Conservation (phyloP, 2,888 invertebrate genomes). For the Protodeltote pygarga region DNA sequence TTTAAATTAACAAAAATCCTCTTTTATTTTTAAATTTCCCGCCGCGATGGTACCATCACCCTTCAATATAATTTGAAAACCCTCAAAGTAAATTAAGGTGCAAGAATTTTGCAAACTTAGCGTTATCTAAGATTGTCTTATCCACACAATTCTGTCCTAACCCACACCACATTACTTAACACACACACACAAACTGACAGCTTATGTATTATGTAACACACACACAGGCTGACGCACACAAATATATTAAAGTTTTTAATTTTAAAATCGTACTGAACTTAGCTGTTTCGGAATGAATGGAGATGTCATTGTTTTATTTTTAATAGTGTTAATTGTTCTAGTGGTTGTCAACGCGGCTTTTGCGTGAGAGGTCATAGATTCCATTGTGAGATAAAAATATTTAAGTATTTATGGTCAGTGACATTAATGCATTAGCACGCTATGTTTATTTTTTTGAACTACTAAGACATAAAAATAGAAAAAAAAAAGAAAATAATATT, state of each 20-base stretch:
- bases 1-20: too few relatives aligned
- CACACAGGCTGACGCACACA: slow-evolving; percentile 40
- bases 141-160: slow-evolving; percentile 1
- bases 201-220: slow-evolving; percentile 60
- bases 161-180: slow-evolving; percentile 34
- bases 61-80: too few relatives aligned
- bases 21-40: too few relatives aligned
- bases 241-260: slow-evolving; percentile 69
- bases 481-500: too few relatives aligned
- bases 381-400: too few relatives aligned
- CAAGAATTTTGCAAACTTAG: too few relatives aligned
- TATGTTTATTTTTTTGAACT: too few relatives aligned
- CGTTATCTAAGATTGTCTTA: not conserved
- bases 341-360: not conserved
- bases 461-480: too few relatives aligned
- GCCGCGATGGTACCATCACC: too few relatives aligned
- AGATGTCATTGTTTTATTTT: slow-evolving; percentile 24
- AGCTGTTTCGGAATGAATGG: slow-evolving; percentile 43
- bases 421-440: too few relatives aligned
- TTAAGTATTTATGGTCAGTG: too few relatives aligned
- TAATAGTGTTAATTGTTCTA: slow-evolving; percentile 2
- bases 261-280: slow-evolving; percentile 73
- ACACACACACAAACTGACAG: slow-evolving; percentile 50
- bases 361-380: not conserved
- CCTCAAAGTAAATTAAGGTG: too few relatives aligned